Percentiles rank a stretch among this genome's conserved stretches.
Evolutionary conservation across 1,140 invertebrate species (phyloP).

Genomic region (Cydia splendana): DNA sequence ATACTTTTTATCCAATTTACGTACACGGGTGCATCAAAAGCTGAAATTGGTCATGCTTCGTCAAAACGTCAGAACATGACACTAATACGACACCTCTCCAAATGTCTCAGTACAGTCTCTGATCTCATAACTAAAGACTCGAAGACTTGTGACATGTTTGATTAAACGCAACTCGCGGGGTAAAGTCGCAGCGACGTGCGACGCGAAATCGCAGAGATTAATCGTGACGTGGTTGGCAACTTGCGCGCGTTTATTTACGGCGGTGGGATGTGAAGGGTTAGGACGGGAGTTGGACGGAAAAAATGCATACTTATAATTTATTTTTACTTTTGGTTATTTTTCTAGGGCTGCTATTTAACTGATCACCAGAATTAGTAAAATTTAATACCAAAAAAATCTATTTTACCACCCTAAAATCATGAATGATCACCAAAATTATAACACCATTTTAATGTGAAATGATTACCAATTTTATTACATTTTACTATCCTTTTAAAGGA

Average conservation of each 20-base stretch:
- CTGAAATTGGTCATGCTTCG: not conserved
- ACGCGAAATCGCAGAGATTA: not conserved
- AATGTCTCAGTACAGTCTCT: not conserved
- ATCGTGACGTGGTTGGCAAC: constrained; percentile 6
- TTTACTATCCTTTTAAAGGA: no score
- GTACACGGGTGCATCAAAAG: not conserved
- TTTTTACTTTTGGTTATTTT: no score
- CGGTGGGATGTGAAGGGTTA: constrained; percentile 14
- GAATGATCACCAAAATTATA: no score
- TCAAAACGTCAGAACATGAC: not conserved
- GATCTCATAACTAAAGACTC: constrained; percentile 6
- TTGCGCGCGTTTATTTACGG: constrained; percentile 43
- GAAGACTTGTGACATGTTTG: constrained; percentile 16
- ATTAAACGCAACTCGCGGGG: not conserved
- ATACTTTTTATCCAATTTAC: not conserved
- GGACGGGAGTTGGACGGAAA: constrained; percentile 1
- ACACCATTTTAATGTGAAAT: no score
- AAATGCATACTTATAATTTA: no score
- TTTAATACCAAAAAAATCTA: no score
- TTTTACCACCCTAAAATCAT: no score
- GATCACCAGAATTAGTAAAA: no score
- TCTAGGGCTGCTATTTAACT: no score
- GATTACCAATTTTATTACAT: no score
- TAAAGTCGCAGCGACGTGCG: constrained; percentile 15
- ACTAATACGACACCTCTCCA: not conserved